These are phyloP conservation scores for Alviniconcha marisindica DNA, from an alignment of 1,140 invertebrate species.

Conservation along the genomic window DNA sequence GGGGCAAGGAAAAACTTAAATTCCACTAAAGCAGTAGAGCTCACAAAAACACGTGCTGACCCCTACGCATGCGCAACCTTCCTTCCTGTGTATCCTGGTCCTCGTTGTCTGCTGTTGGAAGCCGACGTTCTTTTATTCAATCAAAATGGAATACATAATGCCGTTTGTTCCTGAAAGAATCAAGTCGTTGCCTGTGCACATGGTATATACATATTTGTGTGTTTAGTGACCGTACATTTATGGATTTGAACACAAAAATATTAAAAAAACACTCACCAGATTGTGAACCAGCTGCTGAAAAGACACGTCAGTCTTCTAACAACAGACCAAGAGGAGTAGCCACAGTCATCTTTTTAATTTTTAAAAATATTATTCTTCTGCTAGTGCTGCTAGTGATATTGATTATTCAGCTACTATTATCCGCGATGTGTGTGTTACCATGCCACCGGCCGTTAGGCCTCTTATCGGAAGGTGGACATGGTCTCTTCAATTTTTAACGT, in stretches of 20 bases:
- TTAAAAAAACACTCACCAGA: not conserved
- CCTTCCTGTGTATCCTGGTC: too few species aligned
- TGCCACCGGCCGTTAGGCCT: too few species aligned
- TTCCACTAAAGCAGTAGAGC: too few species aligned
- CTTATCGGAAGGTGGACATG: too few species aligned
- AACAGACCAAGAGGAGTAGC: too few species aligned
- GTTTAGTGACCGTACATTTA: not conserved
- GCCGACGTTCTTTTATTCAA: not conserved
- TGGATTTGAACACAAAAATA: not conserved
- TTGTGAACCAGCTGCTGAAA: not conserved
- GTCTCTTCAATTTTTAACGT: too few species aligned
- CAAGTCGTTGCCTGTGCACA: constrained; percentile 59
- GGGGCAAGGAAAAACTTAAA: too few species aligned
- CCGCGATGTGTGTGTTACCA: not conserved
- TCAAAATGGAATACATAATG: constrained; percentile 55
- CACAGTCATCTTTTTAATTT: too few species aligned
- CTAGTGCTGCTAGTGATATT: not conserved
- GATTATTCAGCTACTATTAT: not conserved
- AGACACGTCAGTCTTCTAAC: constrained; percentile 20
- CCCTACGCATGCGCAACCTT: too few species aligned
- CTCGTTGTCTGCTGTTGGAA: not conserved
- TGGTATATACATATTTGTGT: constrained; percentile 49
- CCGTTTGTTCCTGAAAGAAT: constrained; percentile 56
- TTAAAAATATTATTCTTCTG: too few species aligned
- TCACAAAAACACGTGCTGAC: too few species aligned